Base-by-base conservation (phyloP, 1,140 invertebrate genomes). In the Pogonomyrmex barbatus region DNA sequence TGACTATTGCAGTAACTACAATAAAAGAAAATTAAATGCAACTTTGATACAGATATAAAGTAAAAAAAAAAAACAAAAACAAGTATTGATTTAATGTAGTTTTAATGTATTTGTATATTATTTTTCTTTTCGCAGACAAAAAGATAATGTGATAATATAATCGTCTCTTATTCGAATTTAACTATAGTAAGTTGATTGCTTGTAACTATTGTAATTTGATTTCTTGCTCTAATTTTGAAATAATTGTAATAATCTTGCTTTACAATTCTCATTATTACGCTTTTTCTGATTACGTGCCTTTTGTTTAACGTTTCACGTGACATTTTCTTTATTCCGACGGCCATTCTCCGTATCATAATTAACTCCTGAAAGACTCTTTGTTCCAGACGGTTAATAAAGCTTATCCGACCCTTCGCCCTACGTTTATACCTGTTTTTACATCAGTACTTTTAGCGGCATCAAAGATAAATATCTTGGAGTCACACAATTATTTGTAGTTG, bases 361-460 rank as follows among this genome's bases (percentile, higher is more conserved):
- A 65, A 70, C n/a, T 82, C 47, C 17, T 62, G 33, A 65, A n/a
- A 68, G 42, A 82, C 39, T 77, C 45, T 54, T 65, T 56, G 33
- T 78, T 45, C 30, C 45, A 62, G 68, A 60, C 78, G 45, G 47
- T 87, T 88, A 83, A 87, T 76, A 77, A 83, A 42, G 62, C 70
- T 71, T 68, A 52, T 58, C 14, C 39, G 39, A 45, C 75, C 50
- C 45, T 85, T 77, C 56, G 14, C 24, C 50, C 63, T 60, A 4
- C 10, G 33, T 52, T 36, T 62, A 52, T 58, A 47, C 30, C 10
- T 68, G 47, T 65, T 79, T 71, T 82, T 62, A 62, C 2, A 30
- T 47, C 67, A 5, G 17, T 33, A 24, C 33, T 83, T 83, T 83
- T 75, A 50, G 33, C 33, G 10, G 30, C n/a, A 60, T 82, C 47